Conservation (phyloP, 2,888 invertebrate species). For the Sturmia bella region DNA sequence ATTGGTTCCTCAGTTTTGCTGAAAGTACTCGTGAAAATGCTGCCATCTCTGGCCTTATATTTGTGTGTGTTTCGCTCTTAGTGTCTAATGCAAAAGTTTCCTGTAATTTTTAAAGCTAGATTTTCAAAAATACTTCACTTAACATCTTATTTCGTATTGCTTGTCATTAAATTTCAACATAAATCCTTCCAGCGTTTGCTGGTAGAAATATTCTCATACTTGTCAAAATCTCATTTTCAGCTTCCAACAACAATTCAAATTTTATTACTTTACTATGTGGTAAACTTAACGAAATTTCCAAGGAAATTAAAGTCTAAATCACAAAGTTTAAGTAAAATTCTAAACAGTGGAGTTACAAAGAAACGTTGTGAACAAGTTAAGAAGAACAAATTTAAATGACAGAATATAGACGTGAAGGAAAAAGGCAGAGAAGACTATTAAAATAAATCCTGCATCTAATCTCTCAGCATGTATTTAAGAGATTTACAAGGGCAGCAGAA, state of each 20-base stretch:
- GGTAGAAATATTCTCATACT: no score
- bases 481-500: background rate
- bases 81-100: no score
- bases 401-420: background rate
- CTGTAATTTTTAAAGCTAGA: no score
- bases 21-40: no score
- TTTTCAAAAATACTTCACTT: no score
- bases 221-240: no score
- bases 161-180: no score
- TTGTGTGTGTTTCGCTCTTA: no score
- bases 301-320: slow-evolving; percentile 11
- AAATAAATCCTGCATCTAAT: slow-evolving; percentile 56
- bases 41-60: no score
- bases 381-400: slow-evolving; percentile 2
- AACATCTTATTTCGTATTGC: no score
- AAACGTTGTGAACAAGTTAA: background rate
- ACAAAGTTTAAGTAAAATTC: slow-evolving; percentile 11
- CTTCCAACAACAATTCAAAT: background rate
- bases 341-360: background rate
- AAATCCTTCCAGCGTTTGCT: no score
- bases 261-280: slow-evolving; percentile 23
- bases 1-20: no score
- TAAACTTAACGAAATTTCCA: slow-evolving; percentile 33
- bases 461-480: slow-evolving; percentile 34
- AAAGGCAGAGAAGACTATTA: slow-evolving; percentile 28